phyloP scores from a whole-genome alignment of 2,888 invertebrate species.

The Notodonta ziczac region DNA sequence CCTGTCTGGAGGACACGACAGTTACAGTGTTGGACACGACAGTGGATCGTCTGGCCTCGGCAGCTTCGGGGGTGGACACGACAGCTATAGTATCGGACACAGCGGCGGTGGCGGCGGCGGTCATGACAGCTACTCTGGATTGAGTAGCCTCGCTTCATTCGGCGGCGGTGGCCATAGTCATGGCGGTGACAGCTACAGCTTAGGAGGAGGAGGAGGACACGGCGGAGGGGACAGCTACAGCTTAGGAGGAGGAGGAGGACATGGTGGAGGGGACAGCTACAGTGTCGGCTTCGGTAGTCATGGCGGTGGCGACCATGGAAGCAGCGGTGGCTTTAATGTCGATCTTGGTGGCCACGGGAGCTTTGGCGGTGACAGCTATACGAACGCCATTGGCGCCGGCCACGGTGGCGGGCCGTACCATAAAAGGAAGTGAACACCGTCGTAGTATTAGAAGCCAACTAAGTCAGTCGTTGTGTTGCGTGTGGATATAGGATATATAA shows the following conservation, averaged over 20 bases:
- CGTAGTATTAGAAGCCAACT: conserved; percentile 54
- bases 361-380: conserved; percentile 72
- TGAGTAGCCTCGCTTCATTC: conserved; percentile 34
- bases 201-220: conserved; percentile 35
- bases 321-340: conserved; percentile 51
- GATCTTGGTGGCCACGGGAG: conserved; percentile 43
- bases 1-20: conserved; percentile 21
- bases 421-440: conserved; percentile 53
- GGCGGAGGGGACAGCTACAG: conserved; percentile 37
- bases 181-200: conserved; percentile 30
- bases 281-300: conserved; percentile 44
- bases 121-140: conserved; percentile 17
- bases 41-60: conserved; percentile 25
- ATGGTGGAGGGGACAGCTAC: conserved; percentile 37
- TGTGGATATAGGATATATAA: not conserved
- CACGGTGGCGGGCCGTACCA: conserved; percentile 80
- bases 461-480: conserved; percentile 57
- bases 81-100: conserved; percentile 35
- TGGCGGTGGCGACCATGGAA: conserved; percentile 48
- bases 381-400: conserved; percentile 70
- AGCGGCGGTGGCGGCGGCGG: conserved; percentile 42
- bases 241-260: conserved; percentile 36
- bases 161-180: conserved; percentile 31
- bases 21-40: conserved; percentile 35
- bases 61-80: conserved; percentile 26